Conservation (phyloP, 2,113 vertebrate genomes). For the Brachyistius frenatus region DNA sequence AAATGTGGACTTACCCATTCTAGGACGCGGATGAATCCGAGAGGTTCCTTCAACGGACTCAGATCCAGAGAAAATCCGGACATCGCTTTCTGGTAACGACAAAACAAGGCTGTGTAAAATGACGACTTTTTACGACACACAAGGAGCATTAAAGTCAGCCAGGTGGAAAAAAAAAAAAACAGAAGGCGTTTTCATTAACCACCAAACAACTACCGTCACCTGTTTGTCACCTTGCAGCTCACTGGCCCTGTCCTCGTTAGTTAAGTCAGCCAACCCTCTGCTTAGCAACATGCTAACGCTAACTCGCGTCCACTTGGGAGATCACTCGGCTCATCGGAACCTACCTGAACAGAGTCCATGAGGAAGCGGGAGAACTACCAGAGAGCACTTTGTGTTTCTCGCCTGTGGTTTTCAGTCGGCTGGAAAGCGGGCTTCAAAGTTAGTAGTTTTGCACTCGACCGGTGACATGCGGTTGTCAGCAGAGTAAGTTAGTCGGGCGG, state of each 20-base stretch:
- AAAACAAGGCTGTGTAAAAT: not conserved
- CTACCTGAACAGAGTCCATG: slow-evolving; percentile 74
- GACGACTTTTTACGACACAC: not conserved
- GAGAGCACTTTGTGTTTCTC: not conserved
- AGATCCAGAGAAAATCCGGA: slow-evolving; percentile 86
- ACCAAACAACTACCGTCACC: slow-evolving; percentile 1
- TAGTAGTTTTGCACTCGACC: not conserved
- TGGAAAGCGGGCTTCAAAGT: slow-evolving; percentile 1
- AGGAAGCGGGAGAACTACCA: not conserved
- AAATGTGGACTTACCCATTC: slow-evolving; percentile 90
- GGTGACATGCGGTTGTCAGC: slow-evolving; percentile 11
- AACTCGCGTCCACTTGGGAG: slow-evolving; percentile 7
- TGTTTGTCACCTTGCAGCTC: slow-evolving; percentile 51
- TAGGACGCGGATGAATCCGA: slow-evolving; percentile 93
- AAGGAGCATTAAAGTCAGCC: not conserved
- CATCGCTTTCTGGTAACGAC: slow-evolving; percentile 60
- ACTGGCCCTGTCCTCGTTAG: slow-evolving; percentile 54
- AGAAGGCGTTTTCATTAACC: too few relatives aligned
- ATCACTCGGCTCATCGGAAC: not conserved
- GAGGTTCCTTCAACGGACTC: slow-evolving; percentile 90
- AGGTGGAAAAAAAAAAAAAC: too few relatives aligned
- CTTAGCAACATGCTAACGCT: slow-evolving; percentile 58
- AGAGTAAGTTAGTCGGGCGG: not conserved
- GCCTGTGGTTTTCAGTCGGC: not conserved
- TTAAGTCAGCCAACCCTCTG: slow-evolving; percentile 28